A percentile compares a stretch with the other conserved stretches of the same genome.
Evolutionary conservation across 2,797 vertebrate species (phyloP).

Genomic region (Poecilia gillii): DNA sequence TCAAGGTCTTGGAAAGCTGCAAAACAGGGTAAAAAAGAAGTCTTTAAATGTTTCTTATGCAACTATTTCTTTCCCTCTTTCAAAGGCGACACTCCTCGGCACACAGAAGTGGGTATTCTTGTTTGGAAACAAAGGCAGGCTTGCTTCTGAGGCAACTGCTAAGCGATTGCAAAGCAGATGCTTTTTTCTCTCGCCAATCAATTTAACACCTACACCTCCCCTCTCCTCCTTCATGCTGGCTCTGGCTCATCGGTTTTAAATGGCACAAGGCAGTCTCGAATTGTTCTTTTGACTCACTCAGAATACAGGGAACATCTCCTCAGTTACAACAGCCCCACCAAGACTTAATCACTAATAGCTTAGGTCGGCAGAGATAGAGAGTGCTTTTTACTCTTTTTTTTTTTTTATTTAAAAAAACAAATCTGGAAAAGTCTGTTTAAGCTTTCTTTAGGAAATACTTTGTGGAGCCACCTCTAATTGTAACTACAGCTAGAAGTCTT

Average conservation of each 20-base stretch:
- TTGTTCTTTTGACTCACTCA: constrained; percentile 72
- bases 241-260: constrained; percentile 72
- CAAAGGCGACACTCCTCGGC: constrained; percentile 67
- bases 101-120: constrained; percentile 73
- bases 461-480: not conserved
- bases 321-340: constrained; percentile 53
- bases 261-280: constrained; percentile 65
- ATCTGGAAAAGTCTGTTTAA: not conserved
- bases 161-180: constrained; percentile 75
- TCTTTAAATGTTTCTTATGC: constrained; percentile 75
- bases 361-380: constrained; percentile 47
- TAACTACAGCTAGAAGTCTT: not conserved
- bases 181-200: constrained; percentile 78
- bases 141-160: constrained; percentile 72
- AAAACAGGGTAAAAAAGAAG: constrained; percentile 32
- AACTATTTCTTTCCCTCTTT: constrained; percentile 68
- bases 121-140: constrained; percentile 77
- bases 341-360: constrained; percentile 59
- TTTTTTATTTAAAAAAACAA: not conserved
- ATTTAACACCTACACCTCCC: constrained; percentile 77
- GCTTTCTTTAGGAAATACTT: not conserved
- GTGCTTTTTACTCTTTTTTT: constrained; percentile 4
- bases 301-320: constrained; percentile 59
- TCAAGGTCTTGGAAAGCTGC: constrained; percentile 67
- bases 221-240: constrained; percentile 65